Percentiles rank a stretch among this genome's conserved stretches.
Conservation (phyloP, 2,797 vertebrate genomes). For the Sebastes minor region DNA sequence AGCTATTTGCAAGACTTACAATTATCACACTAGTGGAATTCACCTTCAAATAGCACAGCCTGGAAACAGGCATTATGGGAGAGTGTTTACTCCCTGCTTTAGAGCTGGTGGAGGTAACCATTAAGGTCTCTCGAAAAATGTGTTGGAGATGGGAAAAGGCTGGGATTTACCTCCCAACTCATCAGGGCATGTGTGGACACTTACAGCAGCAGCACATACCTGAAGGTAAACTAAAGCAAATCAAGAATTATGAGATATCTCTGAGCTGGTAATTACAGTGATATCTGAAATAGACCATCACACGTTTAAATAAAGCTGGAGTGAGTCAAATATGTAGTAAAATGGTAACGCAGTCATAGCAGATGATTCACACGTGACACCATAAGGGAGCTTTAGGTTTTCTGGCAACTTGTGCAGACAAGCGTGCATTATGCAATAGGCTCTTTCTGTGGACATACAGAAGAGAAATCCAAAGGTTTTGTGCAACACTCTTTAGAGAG, state of each 20-base stretch:
- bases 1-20: constrained; percentile 17
- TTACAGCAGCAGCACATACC: background rate
- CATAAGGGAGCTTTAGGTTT: background rate
- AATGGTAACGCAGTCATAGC: background rate
- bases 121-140: constrained; percentile 24
- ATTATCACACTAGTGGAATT: constrained; percentile 42
- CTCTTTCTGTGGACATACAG: background rate
- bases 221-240: background rate
- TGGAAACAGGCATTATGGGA: constrained; percentile 1
- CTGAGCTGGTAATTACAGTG: background rate
- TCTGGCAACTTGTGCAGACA: background rate
- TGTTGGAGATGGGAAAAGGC: background rate
- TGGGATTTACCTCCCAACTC: background rate
- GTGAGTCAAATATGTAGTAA: background rate
- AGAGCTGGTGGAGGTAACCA: constrained; percentile 17
- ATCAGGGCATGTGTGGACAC: background rate
- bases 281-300: background rate
- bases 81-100: constrained; percentile 20
- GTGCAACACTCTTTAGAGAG: background rate
- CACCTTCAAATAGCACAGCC: constrained; percentile 2
- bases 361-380: background rate
- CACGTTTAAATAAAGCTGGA: background rate
- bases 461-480: background rate
- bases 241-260: background rate
- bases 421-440: background rate